Evolutionary conservation across 2,113 vertebrate species (phyloP).

Genomic region (Forbesichthys agassizii): DNA sequence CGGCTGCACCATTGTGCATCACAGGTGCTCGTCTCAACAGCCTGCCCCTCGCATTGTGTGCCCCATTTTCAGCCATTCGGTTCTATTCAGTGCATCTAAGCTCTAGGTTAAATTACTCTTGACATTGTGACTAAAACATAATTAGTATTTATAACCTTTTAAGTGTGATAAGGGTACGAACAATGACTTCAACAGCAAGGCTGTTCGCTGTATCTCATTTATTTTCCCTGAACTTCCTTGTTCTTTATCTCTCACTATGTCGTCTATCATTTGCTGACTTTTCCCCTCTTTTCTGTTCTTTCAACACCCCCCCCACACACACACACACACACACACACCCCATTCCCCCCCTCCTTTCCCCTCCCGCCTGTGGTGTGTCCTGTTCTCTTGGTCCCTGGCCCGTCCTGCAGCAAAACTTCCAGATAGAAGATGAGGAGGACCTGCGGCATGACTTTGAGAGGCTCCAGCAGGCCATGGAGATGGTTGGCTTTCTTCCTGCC

Average conservation of each 20-base stretch:
- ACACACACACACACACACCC: neutral
- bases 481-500: slow-evolving; percentile 96
- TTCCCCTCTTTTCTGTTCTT: no score
- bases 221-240: no score
- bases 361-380: neutral
- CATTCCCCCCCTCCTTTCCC: neutral
- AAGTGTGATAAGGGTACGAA: no score
- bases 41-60: neutral
- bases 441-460: slow-evolving; percentile 93
- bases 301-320: neutral
- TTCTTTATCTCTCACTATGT: no score
- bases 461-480: slow-evolving; percentile 98
- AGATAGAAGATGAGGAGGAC: slow-evolving; percentile 96
- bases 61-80: neutral
- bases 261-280: no score
- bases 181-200: no score
- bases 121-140: no score
- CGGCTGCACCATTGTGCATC: neutral
- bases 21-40: no score
- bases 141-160: no score
- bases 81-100: neutral
- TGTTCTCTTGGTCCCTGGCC: slow-evolving; percentile 3
- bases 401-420: slow-evolving; percentile 88
- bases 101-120: neutral
- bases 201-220: no score